A percentile compares a stretch with the other conserved stretches of the same genome.
Conservation (phyloP, 2,888 invertebrate species). For the Byasa hedistus region DNA sequence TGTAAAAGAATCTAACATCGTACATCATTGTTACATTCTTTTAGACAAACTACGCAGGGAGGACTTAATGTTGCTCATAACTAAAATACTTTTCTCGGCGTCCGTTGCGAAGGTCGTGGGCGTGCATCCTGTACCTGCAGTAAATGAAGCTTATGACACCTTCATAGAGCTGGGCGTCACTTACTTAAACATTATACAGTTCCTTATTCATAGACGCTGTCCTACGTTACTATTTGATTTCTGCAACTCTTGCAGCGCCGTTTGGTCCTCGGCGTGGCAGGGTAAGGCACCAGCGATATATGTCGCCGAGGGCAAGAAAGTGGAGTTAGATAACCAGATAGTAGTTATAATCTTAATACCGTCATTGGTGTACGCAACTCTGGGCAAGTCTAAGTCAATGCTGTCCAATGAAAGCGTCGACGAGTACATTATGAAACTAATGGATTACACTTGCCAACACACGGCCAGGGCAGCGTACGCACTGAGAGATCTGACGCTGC, state of each 20-base stretch:
- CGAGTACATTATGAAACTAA: slow-evolving; percentile 80
- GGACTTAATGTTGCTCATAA: slow-evolving; percentile 66
- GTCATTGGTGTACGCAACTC: slow-evolving; percentile 63
- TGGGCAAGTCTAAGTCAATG: slow-evolving; percentile 37
- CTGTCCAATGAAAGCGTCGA: slow-evolving; percentile 76
- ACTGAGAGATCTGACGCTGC: slow-evolving; percentile 77
- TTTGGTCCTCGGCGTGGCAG: slow-evolving; percentile 53
- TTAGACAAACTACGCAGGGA: slow-evolving; percentile 64
- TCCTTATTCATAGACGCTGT: slow-evolving; percentile 51
- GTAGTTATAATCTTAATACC: slow-evolving; percentile 83
- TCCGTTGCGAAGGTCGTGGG: slow-evolving; percentile 61
- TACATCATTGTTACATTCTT: slow-evolving; percentile 57
- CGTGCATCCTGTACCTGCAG: slow-evolving; percentile 48
- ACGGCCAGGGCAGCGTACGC: slow-evolving; percentile 81
- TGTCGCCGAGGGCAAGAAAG: slow-evolving; percentile 42
- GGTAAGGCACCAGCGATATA: slow-evolving; percentile 42
- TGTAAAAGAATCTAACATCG: slow-evolving; percentile 57
- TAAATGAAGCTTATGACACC: slow-evolving; percentile 54
- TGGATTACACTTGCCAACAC: slow-evolving; percentile 82
- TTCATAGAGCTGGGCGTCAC: slow-evolving; percentile 56
- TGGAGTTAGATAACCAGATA: slow-evolving; percentile 80
- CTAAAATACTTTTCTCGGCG: slow-evolving; percentile 71
- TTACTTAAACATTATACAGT: slow-evolving; percentile 59
- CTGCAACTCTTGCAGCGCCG: slow-evolving; percentile 56
- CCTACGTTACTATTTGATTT: slow-evolving; percentile 55